phyloP scores from a whole-genome alignment of 2,888 invertebrate species.

The Charanyca ferruginea region DNA sequence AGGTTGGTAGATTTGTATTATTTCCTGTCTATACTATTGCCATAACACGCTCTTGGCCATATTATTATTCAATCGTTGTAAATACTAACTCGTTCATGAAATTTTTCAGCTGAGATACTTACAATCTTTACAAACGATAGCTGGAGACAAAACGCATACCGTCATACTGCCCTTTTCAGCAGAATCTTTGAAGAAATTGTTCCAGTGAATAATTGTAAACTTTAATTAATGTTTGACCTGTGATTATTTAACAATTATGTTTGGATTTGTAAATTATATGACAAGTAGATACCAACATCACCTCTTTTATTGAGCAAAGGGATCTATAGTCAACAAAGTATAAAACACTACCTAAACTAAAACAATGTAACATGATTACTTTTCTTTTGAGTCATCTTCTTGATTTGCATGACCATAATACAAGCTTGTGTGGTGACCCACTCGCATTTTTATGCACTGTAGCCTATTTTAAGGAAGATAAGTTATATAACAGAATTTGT shows the following conservation, averaged over 20 bases:
- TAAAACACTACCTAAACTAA: conserved; percentile 48
- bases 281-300: conserved; percentile 31
- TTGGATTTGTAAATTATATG: conserved; percentile 37
- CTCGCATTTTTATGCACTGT: conserved; percentile 84
- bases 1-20: conserved; percentile 68
- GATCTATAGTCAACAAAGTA: conserved; percentile 72
- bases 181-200: conserved; percentile 90
- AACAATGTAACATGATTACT: conserved; percentile 76
- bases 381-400: conserved; percentile 83
- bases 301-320: conserved; percentile 62
- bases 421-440: conserved; percentile 77
- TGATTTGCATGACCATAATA: conserved; percentile 79
- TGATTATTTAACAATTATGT: conserved; percentile 3
- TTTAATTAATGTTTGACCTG: not conserved
- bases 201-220: conserved; percentile 51
- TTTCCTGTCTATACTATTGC: not conserved
- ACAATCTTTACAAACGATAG: conserved; percentile 96
- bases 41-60: no score
- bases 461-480: no score
- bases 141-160: conserved; percentile 97
- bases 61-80: not conserved
- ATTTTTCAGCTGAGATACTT: conserved; percentile 93
- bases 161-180: conserved; percentile 96
- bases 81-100: not conserved
- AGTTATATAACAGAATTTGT: not conserved